Percentiles rank a stretch among this genome's conserved stretches.
Conservation (phyloP, 2,797 vertebrate genomes). For the Micromesistius poutassou region DNA sequence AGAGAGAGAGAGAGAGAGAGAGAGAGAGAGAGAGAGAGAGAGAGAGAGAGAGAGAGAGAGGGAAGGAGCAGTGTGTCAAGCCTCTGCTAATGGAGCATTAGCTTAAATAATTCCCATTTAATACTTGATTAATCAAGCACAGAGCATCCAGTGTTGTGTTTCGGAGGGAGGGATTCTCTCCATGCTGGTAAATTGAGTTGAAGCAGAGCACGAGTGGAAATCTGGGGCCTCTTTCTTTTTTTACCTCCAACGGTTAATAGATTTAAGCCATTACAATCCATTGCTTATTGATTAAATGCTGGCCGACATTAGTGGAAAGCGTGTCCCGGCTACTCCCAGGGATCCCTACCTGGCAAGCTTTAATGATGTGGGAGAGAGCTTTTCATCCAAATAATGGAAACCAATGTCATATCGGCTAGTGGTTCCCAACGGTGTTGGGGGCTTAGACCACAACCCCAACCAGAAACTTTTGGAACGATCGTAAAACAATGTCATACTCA, state of each 20-base stretch:
- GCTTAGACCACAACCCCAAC: too few species aligned
- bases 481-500: too few species aligned
- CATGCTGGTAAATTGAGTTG: constrained; percentile 41
- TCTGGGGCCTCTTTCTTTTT: constrained; percentile 20
- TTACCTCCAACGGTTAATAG: constrained; percentile 47
- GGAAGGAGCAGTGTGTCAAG: constrained; percentile 30
- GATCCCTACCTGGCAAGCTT: not conserved
- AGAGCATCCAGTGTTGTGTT: constrained; percentile 49
- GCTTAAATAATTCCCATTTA: constrained; percentile 67
- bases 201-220: constrained; percentile 31
- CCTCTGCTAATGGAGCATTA: constrained; percentile 56
- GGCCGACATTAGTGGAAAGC: not conserved
- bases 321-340: not conserved
- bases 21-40: not conserved
- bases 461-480: too few species aligned
- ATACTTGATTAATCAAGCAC: constrained; percentile 69
- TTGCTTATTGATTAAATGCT: constrained; percentile 56
- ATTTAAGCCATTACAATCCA: constrained; percentile 60
- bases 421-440: too few species aligned
- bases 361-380: too few species aligned
- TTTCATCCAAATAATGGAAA: too few species aligned
- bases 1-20: not conserved
- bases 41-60: not conserved
- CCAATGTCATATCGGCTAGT: too few species aligned
- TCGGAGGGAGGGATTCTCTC: constrained; percentile 26